These are phyloP conservation scores for Sialis lutaria DNA, from an alignment of 2,888 invertebrate species.

Conservation along the genomic window DNA sequence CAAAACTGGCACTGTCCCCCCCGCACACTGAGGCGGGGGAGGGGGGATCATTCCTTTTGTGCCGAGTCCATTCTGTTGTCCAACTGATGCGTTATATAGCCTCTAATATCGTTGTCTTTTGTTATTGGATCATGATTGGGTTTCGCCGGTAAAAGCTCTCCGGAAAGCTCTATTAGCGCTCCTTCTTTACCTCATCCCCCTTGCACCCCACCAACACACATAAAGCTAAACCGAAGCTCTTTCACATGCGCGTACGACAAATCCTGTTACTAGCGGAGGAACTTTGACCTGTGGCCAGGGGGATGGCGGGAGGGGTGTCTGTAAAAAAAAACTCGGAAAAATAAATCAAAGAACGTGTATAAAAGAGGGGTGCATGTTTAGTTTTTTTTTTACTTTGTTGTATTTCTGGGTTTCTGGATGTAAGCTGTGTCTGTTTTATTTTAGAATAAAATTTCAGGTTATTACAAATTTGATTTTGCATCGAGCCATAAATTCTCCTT, in stretches of 20 bases:
- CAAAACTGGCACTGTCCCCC: background rate
- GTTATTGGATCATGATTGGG: slow-evolving; percentile 33
- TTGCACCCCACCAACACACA: background rate
- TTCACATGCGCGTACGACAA: background rate
- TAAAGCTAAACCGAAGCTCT: background rate
- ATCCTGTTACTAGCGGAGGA: slow-evolving; percentile 1
- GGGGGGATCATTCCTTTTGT: slow-evolving; percentile 1
- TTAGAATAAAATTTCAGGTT: too few relatives aligned
- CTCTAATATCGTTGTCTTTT: slow-evolving; percentile 30
- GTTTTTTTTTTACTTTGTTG: too few relatives aligned
- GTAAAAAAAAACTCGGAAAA: too few relatives aligned
- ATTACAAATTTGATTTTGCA: too few relatives aligned
- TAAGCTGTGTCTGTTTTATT: too few relatives aligned
- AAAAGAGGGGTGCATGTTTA: too few relatives aligned
- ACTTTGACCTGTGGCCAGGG: background rate
- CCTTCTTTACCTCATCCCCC: slow-evolving; percentile 15
- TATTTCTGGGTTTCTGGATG: too few relatives aligned
- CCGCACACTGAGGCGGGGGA: background rate
- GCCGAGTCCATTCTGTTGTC: slow-evolving; percentile 5
- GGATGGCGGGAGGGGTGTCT: too few relatives aligned
- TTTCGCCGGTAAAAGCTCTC: slow-evolving; percentile 27
- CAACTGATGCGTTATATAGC: background rate
- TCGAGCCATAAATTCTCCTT: too few relatives aligned
- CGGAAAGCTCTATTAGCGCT: slow-evolving; percentile 31
- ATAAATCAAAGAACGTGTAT: too few relatives aligned